Base-by-base conservation (phyloP, 2,888 invertebrate genomes). In the Allophyes oxyacanthae region DNA sequence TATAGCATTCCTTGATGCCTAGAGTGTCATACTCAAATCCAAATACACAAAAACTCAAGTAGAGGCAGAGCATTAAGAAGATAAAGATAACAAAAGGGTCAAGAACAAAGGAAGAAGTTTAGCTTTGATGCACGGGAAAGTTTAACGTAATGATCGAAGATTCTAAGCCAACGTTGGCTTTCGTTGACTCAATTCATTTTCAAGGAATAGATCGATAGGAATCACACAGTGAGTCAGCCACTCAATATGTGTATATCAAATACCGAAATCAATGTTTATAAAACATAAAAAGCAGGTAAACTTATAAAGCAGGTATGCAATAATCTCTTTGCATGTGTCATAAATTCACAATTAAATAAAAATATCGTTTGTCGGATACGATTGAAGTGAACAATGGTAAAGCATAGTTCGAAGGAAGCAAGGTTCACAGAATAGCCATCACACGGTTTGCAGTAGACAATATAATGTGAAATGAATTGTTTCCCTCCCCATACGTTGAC, bases 381-480 rank as follows among this genome's bases (percentile, higher is more conserved):
- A 64, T 59, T 64, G 53, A 68, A 66, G 38, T 26, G 51, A 50
- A 63, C 75, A 75, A 56, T 72, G 61, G 42, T 46, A 49, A 48
- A 54, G 32, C 43, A 56, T 61, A 54, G 30, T 30, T 14, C 41
- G 43, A 44, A 48, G 44, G 54, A 30, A 54, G 42, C 32, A 41
- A 49, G 43, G 44, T 64, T 52, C 58, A 55, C 38, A 62, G 61
- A 64, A 68, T 58, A 44, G 36, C 59, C 58, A 57, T 62, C 58
- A 57, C 45, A 49, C 43, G 51, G 42, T 57, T 33, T 13, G 59
- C 48, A 40, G 72, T 43, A 43, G 57, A 59, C 54, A 63, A 62
- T 72, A 64, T 75, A 53, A 63, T 73, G 57, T 44, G 55, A 59
- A 72, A 76, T 65, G 59, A 73, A 73, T 73, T 65, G 73, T 73